phyloP scores from a whole-genome alignment of 2,888 invertebrate genomes.

The Dichetophora obliterata region DNA sequence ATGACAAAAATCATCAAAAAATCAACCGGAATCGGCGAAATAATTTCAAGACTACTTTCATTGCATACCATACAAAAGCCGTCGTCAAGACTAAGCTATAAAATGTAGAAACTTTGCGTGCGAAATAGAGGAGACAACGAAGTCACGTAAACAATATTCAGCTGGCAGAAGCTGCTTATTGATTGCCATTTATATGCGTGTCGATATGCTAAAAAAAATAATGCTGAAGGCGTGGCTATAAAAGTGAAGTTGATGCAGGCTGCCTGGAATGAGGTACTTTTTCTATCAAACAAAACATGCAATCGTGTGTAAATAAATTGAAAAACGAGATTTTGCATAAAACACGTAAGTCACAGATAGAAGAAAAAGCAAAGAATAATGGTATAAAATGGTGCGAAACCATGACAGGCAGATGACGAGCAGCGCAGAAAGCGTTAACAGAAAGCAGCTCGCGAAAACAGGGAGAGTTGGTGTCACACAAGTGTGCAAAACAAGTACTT shows the following conservation, averaged over 20 bases:
- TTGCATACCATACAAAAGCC: too few relatives aligned
- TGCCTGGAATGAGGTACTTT: too few relatives aligned
- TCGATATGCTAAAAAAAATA: neutral
- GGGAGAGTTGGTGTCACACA: too few relatives aligned
- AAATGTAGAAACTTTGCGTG: neutral
- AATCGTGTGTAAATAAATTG: neutral
- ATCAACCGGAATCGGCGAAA: neutral
- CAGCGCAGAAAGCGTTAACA: neutral
- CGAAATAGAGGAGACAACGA: neutral
- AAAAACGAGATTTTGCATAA: slow-evolving; percentile 1
- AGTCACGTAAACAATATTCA: slow-evolving; percentile 9
- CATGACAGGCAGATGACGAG: neutral
- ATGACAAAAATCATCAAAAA: slow-evolving; percentile 18
- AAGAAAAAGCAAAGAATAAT: neutral
- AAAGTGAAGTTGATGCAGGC: too few relatives aligned
- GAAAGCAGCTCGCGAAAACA: neutral
- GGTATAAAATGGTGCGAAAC: neutral
- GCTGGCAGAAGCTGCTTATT: slow-evolving; percentile 1
- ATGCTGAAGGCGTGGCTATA: too few relatives aligned
- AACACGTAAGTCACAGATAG: neutral
- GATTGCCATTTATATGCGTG: slow-evolving; percentile 6
- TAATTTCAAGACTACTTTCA: neutral
- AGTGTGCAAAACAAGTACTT: too few relatives aligned
- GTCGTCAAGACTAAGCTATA: too few relatives aligned
- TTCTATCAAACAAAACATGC: neutral